Evolutionary conservation across 2,113 vertebrate species (phyloP).

Genomic region (Callospermophilus lateralis): DNA sequence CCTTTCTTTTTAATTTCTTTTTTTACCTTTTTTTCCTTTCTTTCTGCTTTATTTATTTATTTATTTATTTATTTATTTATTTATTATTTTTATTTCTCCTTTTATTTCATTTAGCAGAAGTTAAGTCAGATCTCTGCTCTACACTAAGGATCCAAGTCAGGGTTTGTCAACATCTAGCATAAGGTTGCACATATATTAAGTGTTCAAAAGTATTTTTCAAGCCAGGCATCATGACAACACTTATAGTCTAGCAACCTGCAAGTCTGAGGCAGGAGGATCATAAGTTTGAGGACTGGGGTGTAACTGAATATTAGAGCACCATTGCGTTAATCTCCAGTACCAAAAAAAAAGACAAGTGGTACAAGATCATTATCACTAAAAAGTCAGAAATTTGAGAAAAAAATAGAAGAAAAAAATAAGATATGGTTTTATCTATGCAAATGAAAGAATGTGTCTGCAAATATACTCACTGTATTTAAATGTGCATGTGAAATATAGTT

Average conservation of each 20-base stretch:
- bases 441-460: neutral
- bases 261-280: too few species aligned
- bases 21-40: too few species aligned
- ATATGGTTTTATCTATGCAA: neutral
- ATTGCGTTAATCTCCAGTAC: too few species aligned
- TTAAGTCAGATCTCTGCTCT: neutral
- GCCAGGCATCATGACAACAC: too few species aligned
- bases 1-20: neutral
- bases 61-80: too few species aligned
- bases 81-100: too few species aligned
- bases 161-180: neutral
- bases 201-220: neutral
- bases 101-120: neutral
- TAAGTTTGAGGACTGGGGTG: too few species aligned
- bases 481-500: neutral
- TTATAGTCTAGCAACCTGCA: too few species aligned
- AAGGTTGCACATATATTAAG: neutral
- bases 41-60: neutral
- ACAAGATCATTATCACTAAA: neutral
- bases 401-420: neutral
- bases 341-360: neutral
- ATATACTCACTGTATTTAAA: conserved; percentile 21
- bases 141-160: neutral
- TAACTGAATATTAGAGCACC: too few species aligned
- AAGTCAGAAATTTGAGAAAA: neutral